Evolutionary conservation across 1,140 invertebrate species (phyloP), one percentile per base, ranked within the genome.

Genomic region (Coenobita brevimanus): DNA sequence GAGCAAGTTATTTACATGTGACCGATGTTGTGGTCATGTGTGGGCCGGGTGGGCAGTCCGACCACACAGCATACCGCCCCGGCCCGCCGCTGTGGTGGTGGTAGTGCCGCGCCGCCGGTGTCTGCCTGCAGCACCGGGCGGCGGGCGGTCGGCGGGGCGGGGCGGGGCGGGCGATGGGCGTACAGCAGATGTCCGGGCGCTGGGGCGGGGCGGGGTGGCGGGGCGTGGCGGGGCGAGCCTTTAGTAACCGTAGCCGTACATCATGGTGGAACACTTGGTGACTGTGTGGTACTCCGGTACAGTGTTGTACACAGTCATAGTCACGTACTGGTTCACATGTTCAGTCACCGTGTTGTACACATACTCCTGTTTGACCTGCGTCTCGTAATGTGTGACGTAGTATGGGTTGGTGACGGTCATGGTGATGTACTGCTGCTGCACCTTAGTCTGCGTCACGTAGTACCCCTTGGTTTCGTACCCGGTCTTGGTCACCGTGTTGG

Each of bases 221-320:
- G 30, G 71, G 33, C 69, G 71, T 33, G n/a, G 33, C 43, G 57
- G 75, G 13, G 82, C 17, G 2, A 4, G n/a, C 24, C 15, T 4
- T 46, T 86, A 89, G 54, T 89, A 89, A n/a, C 82, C 81, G 21
- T 88, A 88, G 46, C 89, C 89, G 67, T 90, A 90, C 86, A 85
- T 89, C 78, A 80, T 82, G 36, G 89, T 82, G 27, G 85, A 87
- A 64, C 89, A 90, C 50, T 90, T 90, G 60, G 89, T 90, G 33
- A 90, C 89, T 2, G 89, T 90, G 89, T 90, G 89, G 73, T 89
- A 90, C 64, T 90, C 89, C 0, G 89, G 89, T n/a, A 90, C 87
- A 24, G 89, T 90, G 60, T 67, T 38, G 76, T 90, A 90, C 17
- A 89, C 89, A 3, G 89, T 89, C 86, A 89, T 90, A 50, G 89